Conservation (phyloP, 2,797 vertebrate species). For the Acanthurus leucopareius region DNA sequence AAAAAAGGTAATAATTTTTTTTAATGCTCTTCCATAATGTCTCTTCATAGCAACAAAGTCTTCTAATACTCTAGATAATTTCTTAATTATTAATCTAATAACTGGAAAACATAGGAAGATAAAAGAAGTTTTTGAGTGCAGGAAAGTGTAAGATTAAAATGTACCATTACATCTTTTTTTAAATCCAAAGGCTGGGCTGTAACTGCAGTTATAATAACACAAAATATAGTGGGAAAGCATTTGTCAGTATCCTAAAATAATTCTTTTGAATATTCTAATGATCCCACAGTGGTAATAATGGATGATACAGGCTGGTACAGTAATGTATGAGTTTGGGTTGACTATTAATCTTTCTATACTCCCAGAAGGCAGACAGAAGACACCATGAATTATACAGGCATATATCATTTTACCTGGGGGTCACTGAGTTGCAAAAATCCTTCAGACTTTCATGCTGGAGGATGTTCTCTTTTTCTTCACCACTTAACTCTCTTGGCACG, state of each 20-base stretch:
- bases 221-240: neutral
- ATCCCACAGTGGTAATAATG: conserved; percentile 2
- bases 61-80: neutral
- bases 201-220: neutral
- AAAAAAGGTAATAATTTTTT: neutral
- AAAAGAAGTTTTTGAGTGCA: neutral
- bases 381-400: conserved; percentile 12
- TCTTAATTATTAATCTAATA: neutral
- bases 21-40: neutral
- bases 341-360: conserved; percentile 7
- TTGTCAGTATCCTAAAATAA: neutral
- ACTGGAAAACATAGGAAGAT: neutral
- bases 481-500: conserved; percentile 83
- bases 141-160: neutral
- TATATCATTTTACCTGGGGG: conserved; percentile 82
- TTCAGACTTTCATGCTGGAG: conserved; percentile 82
- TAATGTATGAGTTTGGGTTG: conserved; percentile 21
- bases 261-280: conserved; percentile 3
- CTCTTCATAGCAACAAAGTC: neutral
- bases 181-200: neutral
- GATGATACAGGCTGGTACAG: conserved; percentile 5
- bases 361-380: conserved; percentile 16
- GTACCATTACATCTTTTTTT: neutral
- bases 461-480: conserved; percentile 82
- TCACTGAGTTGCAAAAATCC: conserved; percentile 82